A percentile compares a stretch with the other conserved stretches of the same genome.
Evolutionary conservation across 2,113 vertebrate species (phyloP).

Genomic region (Chionomys nivalis): DNA sequence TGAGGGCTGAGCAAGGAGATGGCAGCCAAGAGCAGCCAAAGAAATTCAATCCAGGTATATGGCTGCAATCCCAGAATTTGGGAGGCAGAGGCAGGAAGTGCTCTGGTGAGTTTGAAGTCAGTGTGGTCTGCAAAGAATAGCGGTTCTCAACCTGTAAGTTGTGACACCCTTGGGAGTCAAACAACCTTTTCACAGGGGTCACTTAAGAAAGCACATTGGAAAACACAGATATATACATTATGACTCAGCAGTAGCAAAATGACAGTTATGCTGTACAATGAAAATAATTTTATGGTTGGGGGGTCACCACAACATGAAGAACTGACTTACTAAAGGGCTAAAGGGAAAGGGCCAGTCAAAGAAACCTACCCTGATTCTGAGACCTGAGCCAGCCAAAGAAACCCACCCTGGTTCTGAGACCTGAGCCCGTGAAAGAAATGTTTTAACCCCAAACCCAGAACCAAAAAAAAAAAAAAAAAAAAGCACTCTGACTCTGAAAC

Average conservation of each 20-base stretch:
- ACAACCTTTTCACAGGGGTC: neutral
- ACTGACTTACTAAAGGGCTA: neutral
- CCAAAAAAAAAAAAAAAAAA: no score
- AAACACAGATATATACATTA: neutral
- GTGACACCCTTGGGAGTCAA: neutral
- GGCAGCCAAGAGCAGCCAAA: neutral
- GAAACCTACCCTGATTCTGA: no score
- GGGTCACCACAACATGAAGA: neutral
- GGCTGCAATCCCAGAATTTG: neutral
- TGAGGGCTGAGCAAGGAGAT: neutral
- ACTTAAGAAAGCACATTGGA: neutral
- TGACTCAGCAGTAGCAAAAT: neutral
- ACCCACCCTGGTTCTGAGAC: no score
- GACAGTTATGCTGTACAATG: neutral
- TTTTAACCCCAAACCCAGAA: no score
- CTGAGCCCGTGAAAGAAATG: no score
- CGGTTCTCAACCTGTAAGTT: neutral
- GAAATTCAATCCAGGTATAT: neutral
- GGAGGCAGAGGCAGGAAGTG: neutral
- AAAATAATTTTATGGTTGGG: neutral
- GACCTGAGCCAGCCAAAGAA: no score
- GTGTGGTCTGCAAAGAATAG: neutral
- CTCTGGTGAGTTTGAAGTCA: neutral
- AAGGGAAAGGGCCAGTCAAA: no score
- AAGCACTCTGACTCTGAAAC: no score